Evolutionary conservation across 2,113 vertebrate species (phyloP).

Genomic region (Condylura cristata): DNA sequence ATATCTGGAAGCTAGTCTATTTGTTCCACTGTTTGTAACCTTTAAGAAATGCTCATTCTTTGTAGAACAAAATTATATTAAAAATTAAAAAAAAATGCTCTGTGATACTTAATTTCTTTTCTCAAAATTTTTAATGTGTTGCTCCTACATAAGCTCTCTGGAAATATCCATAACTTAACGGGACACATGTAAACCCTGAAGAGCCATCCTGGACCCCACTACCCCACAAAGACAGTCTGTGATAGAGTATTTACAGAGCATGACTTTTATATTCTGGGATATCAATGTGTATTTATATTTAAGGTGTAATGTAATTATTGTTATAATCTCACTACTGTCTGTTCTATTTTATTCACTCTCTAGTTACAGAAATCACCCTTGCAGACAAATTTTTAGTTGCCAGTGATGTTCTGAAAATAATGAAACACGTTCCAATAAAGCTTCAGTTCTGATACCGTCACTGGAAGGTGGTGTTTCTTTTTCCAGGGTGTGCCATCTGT

Average conservation of each 20-base stretch:
- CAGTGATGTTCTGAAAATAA: constrained; percentile 80
- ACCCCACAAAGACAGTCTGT: constrained; percentile 3
- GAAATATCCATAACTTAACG: constrained; percentile 54
- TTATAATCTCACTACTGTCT: constrained; percentile 66
- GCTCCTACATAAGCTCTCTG: constrained; percentile 57
- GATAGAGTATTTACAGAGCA: constrained; percentile 74
- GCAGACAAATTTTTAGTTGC: constrained; percentile 84
- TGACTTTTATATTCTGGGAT: constrained; percentile 73
- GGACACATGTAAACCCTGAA: constrained; percentile 44
- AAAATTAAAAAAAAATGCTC: constrained; percentile 76
- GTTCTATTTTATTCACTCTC: constrained; percentile 80
- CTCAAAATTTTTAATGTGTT: constrained; percentile 48
- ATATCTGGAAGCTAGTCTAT: constrained; percentile 71
- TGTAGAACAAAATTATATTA: constrained; percentile 71
- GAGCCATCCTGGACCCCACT: constrained; percentile 56
- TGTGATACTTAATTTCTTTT: constrained; percentile 77
- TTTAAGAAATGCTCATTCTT: constrained; percentile 76
- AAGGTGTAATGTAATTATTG: constrained; percentile 74
- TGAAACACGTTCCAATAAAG: constrained; percentile 69
- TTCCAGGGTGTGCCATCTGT: fast-evolving
- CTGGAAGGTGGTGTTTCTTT: background rate
- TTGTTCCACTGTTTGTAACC: constrained; percentile 82
- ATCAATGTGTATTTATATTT: constrained; percentile 64
- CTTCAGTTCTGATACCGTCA: constrained; percentile 4
- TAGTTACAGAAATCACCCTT: constrained; percentile 78